Percentiles rank a stretch among this genome's conserved stretches.
Conservation (phyloP, 2,797 vertebrate species). For the Helarctos malayanus region DNA sequence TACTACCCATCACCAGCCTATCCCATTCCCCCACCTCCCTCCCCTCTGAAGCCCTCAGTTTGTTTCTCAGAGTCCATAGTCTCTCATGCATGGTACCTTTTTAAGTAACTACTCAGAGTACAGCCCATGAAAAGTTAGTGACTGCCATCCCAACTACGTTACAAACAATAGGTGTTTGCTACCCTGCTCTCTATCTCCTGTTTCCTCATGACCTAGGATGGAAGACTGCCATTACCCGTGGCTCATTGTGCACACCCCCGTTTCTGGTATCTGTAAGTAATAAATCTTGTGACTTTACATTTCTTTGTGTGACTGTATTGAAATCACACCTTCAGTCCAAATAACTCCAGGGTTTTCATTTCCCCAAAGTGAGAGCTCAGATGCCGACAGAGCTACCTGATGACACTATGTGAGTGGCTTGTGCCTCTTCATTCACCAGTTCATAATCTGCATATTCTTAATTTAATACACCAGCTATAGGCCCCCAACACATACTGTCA, state of each 20-base stretch:
- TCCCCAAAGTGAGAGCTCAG: neutral
- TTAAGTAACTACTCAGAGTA: neutral
- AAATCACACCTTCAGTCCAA: neutral
- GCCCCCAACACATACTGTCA: neutral
- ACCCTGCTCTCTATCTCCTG: neutral
- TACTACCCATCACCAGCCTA: too few relatives aligned
- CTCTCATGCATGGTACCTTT: neutral
- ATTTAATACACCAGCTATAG: neutral
- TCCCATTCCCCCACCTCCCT: too few relatives aligned
- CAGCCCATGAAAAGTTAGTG: neutral
- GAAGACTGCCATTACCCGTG: neutral
- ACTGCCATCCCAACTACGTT: neutral
- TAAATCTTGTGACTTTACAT: neutral
- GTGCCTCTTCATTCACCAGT: neutral
- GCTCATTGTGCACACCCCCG: neutral
- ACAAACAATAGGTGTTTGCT: neutral
- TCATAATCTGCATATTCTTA: neutral
- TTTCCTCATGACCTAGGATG: neutral
- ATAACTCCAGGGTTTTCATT: neutral
- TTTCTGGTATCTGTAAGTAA: neutral
- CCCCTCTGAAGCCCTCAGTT: too few relatives aligned
- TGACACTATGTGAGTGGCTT: neutral
- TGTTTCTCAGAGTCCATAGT: too few relatives aligned
- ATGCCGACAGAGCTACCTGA: neutral
- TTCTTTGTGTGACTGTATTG: neutral